Evolutionary conservation across 2,113 vertebrate genomes (phyloP), one percentile per base, ranked within the genome.

Genomic region (Sarotherodon lohbergeri): DNA sequence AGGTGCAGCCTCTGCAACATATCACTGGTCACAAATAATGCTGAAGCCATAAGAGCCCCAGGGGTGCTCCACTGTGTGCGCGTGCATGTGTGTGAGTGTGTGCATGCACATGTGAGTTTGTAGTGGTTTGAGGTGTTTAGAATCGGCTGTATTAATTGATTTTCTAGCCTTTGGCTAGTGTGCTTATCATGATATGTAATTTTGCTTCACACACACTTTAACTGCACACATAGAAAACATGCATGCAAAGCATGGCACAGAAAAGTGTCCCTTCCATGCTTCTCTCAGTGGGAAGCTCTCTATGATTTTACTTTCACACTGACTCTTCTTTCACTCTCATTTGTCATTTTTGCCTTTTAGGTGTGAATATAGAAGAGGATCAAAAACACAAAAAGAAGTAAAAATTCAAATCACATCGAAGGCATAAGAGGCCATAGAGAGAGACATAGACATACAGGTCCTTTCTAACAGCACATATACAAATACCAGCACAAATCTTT

Each of bases 1-100:
- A 89, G 87, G 87, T 91, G 90, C 88, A 84, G 88, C 86, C 84
- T 89, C 90, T 87, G 89, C 87, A 90, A 88, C 88, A 91, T 73
- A 91, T 89, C 86, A 85, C 48, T 9, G 55, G 89, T 89, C 86
- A 73, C 83, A 90, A 63, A 52, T 87, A 86, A 87, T 80, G 82
- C 59, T 85, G 79, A 83, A 89, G 87, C 81, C 79, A 80, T 61
- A 73, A 7, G 6, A 50, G 91, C 90, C 88, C 90, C 48, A 83
- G 90, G 92, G 66, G 1, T 61, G 68, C 63, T 41, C 36, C 19
- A 63, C 59, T 73, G 86, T 87, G 61, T 83, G 59, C 9, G 80
- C 8, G 68, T 54, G 52, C 36, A 7, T 56, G 27, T 46, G 41
- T 46, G 68, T 6, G 8, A 5, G 39, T 43, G 66, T 24, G 3